Percentiles rank a stretch among this genome's conserved stretches.
phyloP scores from a whole-genome alignment of 2,113 vertebrate genomes.

The Cyphomyrus plagiostoma region DNA sequence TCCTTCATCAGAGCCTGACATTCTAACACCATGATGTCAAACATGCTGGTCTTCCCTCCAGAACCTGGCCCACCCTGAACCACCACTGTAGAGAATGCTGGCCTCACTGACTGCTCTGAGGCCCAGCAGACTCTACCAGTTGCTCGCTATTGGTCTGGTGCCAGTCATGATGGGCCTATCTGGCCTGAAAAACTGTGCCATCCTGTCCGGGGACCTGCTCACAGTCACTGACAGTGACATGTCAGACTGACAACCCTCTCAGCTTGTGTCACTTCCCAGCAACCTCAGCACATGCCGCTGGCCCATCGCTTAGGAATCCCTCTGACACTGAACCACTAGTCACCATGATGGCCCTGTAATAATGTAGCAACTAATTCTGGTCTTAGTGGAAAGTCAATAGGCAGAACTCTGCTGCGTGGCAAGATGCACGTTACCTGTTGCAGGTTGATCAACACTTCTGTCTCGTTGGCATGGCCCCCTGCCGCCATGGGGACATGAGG shows the following conservation, averaged over 20 bases:
- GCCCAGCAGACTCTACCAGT: neutral
- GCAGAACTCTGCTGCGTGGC: neutral
- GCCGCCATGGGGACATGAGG: conserved; percentile 73
- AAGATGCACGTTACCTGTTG: conserved; percentile 61
- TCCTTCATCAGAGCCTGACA: neutral
- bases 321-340: neutral
- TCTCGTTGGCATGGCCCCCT: conserved; percentile 70
- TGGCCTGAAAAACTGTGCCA: neutral
- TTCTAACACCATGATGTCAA: neutral
- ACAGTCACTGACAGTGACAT: neutral
- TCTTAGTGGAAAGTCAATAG: conserved; percentile 8
- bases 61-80: neutral
- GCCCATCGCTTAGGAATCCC: neutral
- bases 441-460: conserved; percentile 70
- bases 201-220: neutral
- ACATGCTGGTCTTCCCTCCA: neutral
- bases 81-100: neutral
- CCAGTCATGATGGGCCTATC: neutral
- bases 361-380: conserved; percentile 16
- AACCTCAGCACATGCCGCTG: conserved; percentile 10
- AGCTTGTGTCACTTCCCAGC: neutral
- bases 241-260: neutral
- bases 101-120: neutral
- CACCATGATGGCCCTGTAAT: conserved; percentile 18
- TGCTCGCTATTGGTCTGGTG: neutral